phyloP scores from a whole-genome alignment of 2,888 invertebrate genomes.

The Spilarctia lutea region DNA sequence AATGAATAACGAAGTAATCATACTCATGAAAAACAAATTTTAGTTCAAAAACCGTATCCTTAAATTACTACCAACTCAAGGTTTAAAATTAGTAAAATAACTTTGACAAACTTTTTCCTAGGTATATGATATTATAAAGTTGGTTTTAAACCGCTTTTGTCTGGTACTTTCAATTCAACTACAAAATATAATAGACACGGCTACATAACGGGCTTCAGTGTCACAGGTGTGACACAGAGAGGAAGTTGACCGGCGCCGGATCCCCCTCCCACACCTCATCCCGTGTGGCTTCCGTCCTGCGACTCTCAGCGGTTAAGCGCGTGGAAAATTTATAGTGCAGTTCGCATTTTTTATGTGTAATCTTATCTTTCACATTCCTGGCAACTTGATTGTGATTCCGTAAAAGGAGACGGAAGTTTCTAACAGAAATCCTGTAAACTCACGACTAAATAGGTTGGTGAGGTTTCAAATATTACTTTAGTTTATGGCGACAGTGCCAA shows the following conservation, averaged over 20 bases:
- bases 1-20: background rate
- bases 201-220: background rate
- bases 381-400: background rate
- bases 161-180: background rate
- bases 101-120: background rate
- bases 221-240: background rate
- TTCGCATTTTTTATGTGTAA: background rate
- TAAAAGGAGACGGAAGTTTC: background rate
- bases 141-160: background rate
- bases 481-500: too few relatives aligned
- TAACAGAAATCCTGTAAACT: background rate
- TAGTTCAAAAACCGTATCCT: too few relatives aligned
- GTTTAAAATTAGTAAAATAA: background rate
- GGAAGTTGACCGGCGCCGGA: conserved; percentile 8
- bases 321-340: background rate
- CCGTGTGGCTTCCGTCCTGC: conserved; percentile 7
- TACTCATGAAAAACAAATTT: too few relatives aligned
- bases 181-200: background rate
- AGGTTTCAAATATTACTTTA: too few relatives aligned
- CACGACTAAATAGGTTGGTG: too few relatives aligned
- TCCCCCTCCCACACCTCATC: conserved; percentile 1
- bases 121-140: background rate
- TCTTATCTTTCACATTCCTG: background rate
- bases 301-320: background rate
- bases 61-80: background rate